A percentile compares a stretch with the other conserved stretches of the same genome.
phyloP scores from a whole-genome alignment of 2,888 invertebrate genomes.

The Lathronympha strigana region DNA sequence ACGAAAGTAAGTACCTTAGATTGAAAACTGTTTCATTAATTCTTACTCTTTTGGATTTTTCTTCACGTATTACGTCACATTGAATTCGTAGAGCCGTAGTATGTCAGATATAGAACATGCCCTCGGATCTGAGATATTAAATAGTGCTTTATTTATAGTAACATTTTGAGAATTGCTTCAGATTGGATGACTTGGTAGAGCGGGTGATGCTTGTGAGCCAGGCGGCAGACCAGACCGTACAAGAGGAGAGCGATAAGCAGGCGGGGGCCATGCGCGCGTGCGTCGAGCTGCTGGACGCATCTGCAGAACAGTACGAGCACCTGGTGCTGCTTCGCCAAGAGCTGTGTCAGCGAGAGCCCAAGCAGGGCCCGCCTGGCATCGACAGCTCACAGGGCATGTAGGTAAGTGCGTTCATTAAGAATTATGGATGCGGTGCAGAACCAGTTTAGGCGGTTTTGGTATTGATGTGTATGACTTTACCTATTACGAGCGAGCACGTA shows the following conservation, averaged over 20 bases:
- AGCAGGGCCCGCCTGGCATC: constrained; percentile 64
- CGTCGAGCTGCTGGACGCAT: constrained; percentile 67
- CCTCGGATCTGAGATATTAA: too few relatives aligned
- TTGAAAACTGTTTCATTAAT: neutral
- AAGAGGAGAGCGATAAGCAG: constrained; percentile 64
- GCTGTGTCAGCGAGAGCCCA: constrained; percentile 57
- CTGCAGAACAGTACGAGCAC: constrained; percentile 73
- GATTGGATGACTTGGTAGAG: constrained; percentile 73
- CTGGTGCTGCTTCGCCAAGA: constrained; percentile 69
- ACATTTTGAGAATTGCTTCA: constrained; percentile 42
- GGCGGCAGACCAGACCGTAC: constrained; percentile 64
- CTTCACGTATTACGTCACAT: too few relatives aligned
- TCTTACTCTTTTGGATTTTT: neutral
- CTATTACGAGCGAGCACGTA: too few relatives aligned
- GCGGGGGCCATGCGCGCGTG: constrained; percentile 63
- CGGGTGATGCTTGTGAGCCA: constrained; percentile 65
- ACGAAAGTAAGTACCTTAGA: constrained; percentile 61
- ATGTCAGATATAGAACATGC: too few relatives aligned
- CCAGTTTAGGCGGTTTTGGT: too few relatives aligned
- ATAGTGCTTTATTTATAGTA: neutral
- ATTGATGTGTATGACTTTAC: too few relatives aligned
- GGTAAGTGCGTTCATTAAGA: neutral
- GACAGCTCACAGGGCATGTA: constrained; percentile 52
- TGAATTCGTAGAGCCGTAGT: too few relatives aligned
- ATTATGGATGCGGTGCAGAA: too few relatives aligned